Evolutionary conservation across 2,888 invertebrate species (phyloP).

Genomic region (Melangyna quadrimaculata): DNA sequence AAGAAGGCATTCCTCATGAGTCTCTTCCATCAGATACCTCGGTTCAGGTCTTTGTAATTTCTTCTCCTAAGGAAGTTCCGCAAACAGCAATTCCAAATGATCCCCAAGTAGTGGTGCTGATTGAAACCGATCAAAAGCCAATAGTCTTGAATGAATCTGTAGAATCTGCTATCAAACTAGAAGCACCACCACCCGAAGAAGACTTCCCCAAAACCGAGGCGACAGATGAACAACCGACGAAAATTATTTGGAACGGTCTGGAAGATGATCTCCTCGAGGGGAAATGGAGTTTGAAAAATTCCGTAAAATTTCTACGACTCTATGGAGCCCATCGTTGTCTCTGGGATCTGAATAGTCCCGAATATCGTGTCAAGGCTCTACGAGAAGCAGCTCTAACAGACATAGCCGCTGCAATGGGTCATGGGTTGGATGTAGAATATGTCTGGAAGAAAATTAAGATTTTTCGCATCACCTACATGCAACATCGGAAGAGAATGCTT

Average conservation of each 20-base stretch:
- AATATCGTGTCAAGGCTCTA: constrained; percentile 73
- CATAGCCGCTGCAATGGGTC: constrained; percentile 75
- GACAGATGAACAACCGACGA: constrained; percentile 52
- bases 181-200: constrained; percentile 34
- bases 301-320: constrained; percentile 74
- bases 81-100: not conserved
- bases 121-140: not conserved
- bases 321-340: constrained; percentile 74
- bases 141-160: not conserved
- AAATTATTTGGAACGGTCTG: constrained; percentile 73
- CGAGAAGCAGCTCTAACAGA: constrained; percentile 75
- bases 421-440: constrained; percentile 73
- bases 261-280: constrained; percentile 74
- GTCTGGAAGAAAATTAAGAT: constrained; percentile 75
- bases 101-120: not conserved
- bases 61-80: not conserved
- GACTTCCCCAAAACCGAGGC: constrained; percentile 45
- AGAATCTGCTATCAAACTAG: constrained; percentile 33
- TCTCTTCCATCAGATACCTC: constrained; percentile 12
- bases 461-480: constrained; percentile 76
- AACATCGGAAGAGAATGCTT: constrained; percentile 74
- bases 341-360: constrained; percentile 74
- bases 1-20: constrained; percentile 25
- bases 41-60: not conserved
- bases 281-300: constrained; percentile 75